Conservation (phyloP, 2,113 vertebrate species). For the Phoenicopterus ruber region DNA sequence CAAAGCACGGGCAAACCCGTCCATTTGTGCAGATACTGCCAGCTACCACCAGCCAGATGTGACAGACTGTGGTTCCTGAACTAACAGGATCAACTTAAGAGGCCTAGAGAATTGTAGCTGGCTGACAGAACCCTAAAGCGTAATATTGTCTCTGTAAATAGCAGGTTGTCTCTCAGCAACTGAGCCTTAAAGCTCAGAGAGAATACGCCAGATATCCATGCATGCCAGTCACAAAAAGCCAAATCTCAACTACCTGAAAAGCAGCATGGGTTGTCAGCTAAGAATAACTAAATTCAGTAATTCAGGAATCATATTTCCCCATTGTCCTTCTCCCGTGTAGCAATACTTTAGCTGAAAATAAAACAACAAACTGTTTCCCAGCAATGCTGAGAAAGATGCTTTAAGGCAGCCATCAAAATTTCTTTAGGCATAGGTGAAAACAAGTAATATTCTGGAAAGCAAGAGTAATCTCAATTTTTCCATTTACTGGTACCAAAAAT, state of each 20-base stretch:
- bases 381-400: background rate
- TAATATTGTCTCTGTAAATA: background rate
- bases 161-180: background rate
- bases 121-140: background rate
- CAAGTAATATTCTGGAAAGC: background rate
- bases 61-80: background rate
- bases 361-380: background rate
- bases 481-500: background rate
- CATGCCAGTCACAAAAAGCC: background rate
- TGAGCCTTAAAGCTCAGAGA: background rate
- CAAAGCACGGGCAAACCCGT: background rate
- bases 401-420: background rate
- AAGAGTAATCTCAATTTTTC: background rate
- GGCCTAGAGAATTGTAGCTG: background rate
- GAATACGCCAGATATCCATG: background rate
- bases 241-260: background rate
- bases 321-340: accelerated
- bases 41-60: background rate
- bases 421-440: background rate
- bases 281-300: background rate
- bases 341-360: background rate
- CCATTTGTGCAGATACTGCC: background rate
- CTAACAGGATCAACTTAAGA: background rate
- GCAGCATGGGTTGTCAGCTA: background rate
- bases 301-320: background rate